Evolutionary conservation across 2,113 vertebrate species (phyloP), one percentile per base, ranked within the genome.

Genomic region (Poeciliopsis turrubarensis): DNA sequence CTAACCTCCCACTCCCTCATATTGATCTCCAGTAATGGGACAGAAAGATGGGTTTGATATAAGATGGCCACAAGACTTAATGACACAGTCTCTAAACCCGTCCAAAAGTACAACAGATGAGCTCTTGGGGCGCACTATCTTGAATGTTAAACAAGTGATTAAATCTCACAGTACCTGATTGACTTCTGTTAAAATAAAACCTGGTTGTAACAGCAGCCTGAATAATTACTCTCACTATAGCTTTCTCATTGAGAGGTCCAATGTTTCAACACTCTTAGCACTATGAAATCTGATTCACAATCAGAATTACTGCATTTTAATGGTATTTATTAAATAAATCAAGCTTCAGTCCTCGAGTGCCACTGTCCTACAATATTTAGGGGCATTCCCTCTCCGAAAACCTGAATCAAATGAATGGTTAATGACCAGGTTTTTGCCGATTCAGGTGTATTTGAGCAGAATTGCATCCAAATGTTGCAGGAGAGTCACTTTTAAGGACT

Each of bases 21-120:
- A 90, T 91, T 84, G 92, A 93, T 91, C 72, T 87, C 81, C 87
- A 81, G 75, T 84, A 90, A 88, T 90, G 84, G 69, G 73, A 71
- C 27, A 72, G 79, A 72, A 89, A 90, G 72, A 25, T 15, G 51
- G 60, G 44, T 65, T 70, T 80, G 82, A 87, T 66, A 74, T 82
- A 87, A 79, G 80, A 79, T 57, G 51, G 51, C 22, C 31, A 47
- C 77, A 70, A 9, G 67, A 69, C 72, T 76, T 87, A 84, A 86
- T 87, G 80, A 89, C 31, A 65, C 31, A 65, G 82, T 86, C 80
- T 86, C 85, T 79, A 84, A 62, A 29, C 10, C 17, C 63, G 39
- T 67, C 78, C 65, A 51, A 86, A 80, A 80, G 69, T 78, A 75
- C 57, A 34, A 88, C 19, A 84, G 86, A 88, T 80, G 37, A 61